Percentiles rank a stretch among this genome's conserved stretches.
phyloP scores from a whole-genome alignment of 2,888 invertebrate species.

The Julus scanicus region DNA sequence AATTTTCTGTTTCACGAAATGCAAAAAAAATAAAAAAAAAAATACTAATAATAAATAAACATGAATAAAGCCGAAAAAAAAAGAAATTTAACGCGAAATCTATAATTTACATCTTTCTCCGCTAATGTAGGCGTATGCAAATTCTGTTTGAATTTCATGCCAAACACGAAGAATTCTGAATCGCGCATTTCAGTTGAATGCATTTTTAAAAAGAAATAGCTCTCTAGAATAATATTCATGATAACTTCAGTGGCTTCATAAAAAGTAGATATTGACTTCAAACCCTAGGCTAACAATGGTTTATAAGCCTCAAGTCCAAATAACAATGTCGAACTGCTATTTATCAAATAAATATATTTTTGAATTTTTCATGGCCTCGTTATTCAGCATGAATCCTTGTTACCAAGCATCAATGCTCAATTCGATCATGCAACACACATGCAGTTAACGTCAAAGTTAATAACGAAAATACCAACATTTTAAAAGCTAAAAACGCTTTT shows the following conservation, averaged over 20 bases:
- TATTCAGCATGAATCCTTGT: not conserved
- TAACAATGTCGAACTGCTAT: not conserved
- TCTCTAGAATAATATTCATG: not conserved
- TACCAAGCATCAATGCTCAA: not conserved
- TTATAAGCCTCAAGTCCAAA: not conserved
- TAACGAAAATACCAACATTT: conserved; percentile 9
- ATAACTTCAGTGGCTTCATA: not conserved
- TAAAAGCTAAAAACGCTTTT: not conserved
- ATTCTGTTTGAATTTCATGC: not conserved
- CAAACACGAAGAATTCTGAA: not conserved
- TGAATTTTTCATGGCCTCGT: not conserved
- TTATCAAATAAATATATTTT: not conserved
- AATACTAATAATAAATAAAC: not conserved
- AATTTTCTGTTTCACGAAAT: not conserved
- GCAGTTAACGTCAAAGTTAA: not conserved
- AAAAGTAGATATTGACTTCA: no score
- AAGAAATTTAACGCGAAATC: not conserved
- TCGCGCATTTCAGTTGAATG: not conserved
- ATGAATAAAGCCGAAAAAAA: not conserved
- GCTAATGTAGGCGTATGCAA: not conserved
- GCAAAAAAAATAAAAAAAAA: not conserved
- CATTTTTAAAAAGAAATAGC: not conserved
- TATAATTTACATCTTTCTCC: not conserved
- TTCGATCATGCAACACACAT: not conserved
- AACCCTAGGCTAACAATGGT: not conserved